phyloP scores from a whole-genome alignment of 1,140 invertebrate species.

The Gryon sp. region DNA sequence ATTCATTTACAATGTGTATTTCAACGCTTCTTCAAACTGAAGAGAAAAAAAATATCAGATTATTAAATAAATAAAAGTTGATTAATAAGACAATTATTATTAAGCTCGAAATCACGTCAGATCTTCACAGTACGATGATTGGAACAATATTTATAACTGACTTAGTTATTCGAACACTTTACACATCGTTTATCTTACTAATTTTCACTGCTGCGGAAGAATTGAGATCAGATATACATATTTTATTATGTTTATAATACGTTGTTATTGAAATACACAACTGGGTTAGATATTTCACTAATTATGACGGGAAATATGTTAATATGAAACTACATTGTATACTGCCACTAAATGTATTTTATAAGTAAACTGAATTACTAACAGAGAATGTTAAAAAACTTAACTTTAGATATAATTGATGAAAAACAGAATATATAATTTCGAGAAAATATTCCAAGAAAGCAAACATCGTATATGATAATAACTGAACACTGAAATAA shows the following conservation, averaged over 20 bases:
- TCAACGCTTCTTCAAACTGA: no score
- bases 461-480: no score
- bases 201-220: not conserved
- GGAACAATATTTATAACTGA: slow-evolving; percentile 8
- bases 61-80: not conserved
- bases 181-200: not conserved
- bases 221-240: not conserved
- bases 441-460: no score
- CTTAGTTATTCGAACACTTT: not conserved
- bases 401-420: no score
- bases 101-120: not conserved
- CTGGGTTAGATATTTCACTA: not conserved
- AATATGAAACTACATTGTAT: no score
- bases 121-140: not conserved
- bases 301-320: no score
- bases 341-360: no score
- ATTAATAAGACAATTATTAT: not conserved
- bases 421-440: no score
- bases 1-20: no score
- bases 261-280: not conserved
- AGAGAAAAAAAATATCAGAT: no score
- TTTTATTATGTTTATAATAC: not conserved
- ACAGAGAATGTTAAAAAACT: no score
- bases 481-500: not conserved
- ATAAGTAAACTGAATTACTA: no score